Base-by-base conservation (phyloP, 2,888 invertebrate species). In the Synergus umbraculus region DNA sequence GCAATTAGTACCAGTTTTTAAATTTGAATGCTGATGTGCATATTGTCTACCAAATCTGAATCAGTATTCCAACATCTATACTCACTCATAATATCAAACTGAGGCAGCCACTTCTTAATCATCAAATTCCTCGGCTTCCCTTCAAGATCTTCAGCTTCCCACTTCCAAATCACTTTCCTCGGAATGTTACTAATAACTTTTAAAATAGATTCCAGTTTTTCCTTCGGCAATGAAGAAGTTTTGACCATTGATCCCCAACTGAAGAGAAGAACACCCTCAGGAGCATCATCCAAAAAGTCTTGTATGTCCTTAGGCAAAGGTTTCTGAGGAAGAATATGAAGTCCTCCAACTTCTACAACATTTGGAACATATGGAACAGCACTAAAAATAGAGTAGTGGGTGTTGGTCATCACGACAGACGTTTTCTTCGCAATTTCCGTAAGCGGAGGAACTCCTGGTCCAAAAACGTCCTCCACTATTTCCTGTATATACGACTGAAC, bases 191-290 rank as follows among this genome's bases (percentile, higher is more conserved):
- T 90, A 78, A 97, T 94, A 0, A 94, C 95, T 4, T 93, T 93
- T 13, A 96, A 79, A 76, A 97, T 94, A 15, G 93, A 93, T 29
- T 93, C 88, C 29, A 95, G 89, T 86, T 94, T 95, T 0, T 94
- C 93, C 29, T 92, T 88, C 0, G 95, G 93, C 88, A 97, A 93
- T 2, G 95, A 94, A 0, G 95, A 93, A 12, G 94, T 93, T 87
- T 94, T 95, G 76, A 96, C 92, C 93, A 96, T 94, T 0, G 97
- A 96, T 10, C 97, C 97, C 90, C 97, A 94, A 89, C 95, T 96
- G 81, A 97, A 95, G 88, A 95, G 96, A 83, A 97, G 93, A 65
- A 95, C 86, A 58, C 93, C 92, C 0, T 93, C 93, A 82, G 94
- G 92, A 1, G 93, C 94, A 43, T 91, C 89, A n/a, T 95, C 82